Evolutionary conservation across 2,888 invertebrate genomes (phyloP).

Genomic region (Ernsta delagoae): DNA sequence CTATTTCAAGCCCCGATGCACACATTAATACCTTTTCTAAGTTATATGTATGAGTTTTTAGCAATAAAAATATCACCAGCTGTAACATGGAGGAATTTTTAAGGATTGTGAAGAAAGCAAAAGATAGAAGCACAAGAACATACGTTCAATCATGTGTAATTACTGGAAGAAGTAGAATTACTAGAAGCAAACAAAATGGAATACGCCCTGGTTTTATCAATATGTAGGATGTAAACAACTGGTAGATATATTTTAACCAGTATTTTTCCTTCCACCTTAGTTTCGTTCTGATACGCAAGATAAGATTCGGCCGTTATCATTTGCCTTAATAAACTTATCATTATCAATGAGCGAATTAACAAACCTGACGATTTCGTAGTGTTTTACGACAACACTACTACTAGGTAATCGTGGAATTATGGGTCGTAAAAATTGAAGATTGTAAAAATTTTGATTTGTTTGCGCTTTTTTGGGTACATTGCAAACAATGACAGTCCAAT

Average conservation of each 20-base stretch:
- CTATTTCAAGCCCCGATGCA: too few species aligned
- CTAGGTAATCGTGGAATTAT: slow-evolving; percentile 20
- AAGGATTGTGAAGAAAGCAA: too few species aligned
- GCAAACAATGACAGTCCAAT: neutral
- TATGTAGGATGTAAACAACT: slow-evolving; percentile 10
- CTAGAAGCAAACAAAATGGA: too few species aligned
- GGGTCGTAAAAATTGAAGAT: slow-evolving; percentile 21
- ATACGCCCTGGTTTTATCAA: too few species aligned
- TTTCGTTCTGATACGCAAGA: slow-evolving; percentile 26
- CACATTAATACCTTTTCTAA: too few species aligned
- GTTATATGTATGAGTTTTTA: too few species aligned
- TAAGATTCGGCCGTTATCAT: slow-evolving; percentile 21
- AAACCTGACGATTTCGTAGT: slow-evolving; percentile 9
- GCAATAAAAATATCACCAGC: too few species aligned
- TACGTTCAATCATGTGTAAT: too few species aligned
- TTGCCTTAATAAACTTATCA: slow-evolving; percentile 22
- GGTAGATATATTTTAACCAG: slow-evolving; percentile 27
- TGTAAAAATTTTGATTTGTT: slow-evolving; percentile 36
- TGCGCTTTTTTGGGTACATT: neutral
- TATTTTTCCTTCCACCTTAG: slow-evolving; percentile 44
- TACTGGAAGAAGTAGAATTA: too few species aligned
- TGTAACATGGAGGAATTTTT: too few species aligned
- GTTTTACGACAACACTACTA: neutral
- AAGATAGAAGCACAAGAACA: too few species aligned
- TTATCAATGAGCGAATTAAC: slow-evolving; percentile 17